Base-by-base conservation (phyloP, 1,140 invertebrate genomes). In the Coelopa frigida region DNA sequence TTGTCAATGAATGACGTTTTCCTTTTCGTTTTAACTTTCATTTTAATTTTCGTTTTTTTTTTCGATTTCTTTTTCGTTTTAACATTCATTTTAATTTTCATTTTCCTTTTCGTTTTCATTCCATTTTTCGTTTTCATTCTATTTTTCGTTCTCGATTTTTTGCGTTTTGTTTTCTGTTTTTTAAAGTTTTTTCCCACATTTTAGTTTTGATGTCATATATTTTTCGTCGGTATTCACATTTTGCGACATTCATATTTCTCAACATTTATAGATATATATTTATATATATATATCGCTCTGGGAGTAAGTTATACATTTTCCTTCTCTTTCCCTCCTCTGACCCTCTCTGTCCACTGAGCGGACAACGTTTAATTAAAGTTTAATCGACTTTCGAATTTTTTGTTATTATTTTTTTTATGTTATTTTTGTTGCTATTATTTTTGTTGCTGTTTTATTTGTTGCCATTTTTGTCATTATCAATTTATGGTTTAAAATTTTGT, bases 391-490 rank as follows among this genome's bases (percentile, higher is more conserved):
- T 42, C 23, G 31, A 31, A n/a, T 43, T 43, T 32, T 32, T 43
- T 43, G 17, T 43, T 43, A 43, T 32, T 31, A 43, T 21, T 32
- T 27, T 29, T 41, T 37, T 42, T 26, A 17, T 17, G 29, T 42
- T 41, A 41, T 43, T 43, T 43, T 32, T n/a, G n/a, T n/a, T n/a
- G n/a, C n/a, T n/a, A 26, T 43, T 31, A 32, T 17, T 43, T 42
- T 14, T 41, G 18, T 37, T 37, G 11, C 11, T n/a, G 22, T 38
- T 38, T 21, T 22, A 21, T 37, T 38, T n/a, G 3, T 38, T 31
- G 31, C 6, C 14, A 32, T 10, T 43, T 1, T 42, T 41, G 26
- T 41, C 2, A 27, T 42, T 42, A n/a, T 31, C 33, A 32, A n/a
- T 43, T 15, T 6, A 15, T 42, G 27, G 18, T 14, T 27, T 27